Evolutionary conservation across 2,797 vertebrate genomes (phyloP).

Genomic region (Spizella passerina): DNA sequence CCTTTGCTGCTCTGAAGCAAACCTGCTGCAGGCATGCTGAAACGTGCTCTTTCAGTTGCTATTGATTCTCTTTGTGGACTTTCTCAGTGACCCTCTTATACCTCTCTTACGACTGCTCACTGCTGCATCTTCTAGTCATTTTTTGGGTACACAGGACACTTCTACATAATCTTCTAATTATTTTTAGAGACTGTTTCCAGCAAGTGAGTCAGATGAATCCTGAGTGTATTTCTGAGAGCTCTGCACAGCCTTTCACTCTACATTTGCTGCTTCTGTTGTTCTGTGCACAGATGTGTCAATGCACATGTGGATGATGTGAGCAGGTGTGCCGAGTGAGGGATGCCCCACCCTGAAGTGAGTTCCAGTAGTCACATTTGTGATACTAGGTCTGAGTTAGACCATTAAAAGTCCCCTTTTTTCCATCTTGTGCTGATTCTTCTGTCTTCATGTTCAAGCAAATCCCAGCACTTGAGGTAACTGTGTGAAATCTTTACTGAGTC

Average conservation of each 20-base stretch:
- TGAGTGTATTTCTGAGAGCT: neutral
- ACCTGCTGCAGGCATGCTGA: neutral
- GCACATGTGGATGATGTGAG: neutral
- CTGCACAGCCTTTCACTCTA: neutral
- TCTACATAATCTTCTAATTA: neutral
- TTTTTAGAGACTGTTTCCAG: neutral
- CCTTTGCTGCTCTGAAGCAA: neutral
- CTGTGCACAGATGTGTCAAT: neutral
- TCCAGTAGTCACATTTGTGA: fast-evolving
- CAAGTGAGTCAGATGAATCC: neutral
- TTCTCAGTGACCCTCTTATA: fast-evolving
- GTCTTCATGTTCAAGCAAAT: neutral
- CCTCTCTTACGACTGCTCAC: neutral
- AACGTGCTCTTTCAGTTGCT: neutral
- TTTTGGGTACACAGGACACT: neutral
- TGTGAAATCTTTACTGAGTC: neutral
- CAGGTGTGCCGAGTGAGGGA: neutral
- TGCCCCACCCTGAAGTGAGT: neutral
- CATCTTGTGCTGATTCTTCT: neutral
- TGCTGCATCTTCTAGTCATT: neutral
- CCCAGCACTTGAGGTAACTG: neutral
- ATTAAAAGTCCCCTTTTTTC: neutral
- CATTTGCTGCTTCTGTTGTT: neutral
- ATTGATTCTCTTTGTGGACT: neutral
- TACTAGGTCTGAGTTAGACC: neutral